These are phyloP conservation scores for Hipposideros armiger DNA, from an alignment of 2,113 vertebrate species.

Conservation along the genomic window DNA sequence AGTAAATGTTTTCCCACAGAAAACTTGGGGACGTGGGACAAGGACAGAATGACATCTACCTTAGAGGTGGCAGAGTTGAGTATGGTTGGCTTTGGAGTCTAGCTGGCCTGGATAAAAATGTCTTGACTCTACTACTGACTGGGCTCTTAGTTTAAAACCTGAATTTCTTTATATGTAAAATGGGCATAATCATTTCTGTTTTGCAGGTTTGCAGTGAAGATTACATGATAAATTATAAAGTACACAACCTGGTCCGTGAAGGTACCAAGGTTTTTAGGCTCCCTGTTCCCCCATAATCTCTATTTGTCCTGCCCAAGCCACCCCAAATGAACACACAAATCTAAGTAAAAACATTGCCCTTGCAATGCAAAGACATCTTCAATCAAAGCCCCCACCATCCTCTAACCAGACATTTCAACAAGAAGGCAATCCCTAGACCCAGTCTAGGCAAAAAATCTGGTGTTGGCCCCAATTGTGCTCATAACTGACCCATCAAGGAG, in stretches of 20 bases:
- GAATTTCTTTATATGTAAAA: background rate
- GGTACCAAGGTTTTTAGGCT: background rate
- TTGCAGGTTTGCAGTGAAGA: background rate
- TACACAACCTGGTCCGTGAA: background rate
- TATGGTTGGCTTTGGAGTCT: background rate
- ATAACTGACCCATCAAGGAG: background rate
- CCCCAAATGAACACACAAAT: background rate
- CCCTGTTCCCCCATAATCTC: background rate
- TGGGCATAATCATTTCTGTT: background rate
- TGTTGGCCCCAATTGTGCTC: background rate
- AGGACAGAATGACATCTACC: background rate
- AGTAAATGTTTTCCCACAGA: background rate
- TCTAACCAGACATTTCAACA: background rate
- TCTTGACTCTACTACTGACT: background rate
- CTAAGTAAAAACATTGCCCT: background rate
- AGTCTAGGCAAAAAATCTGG: background rate
- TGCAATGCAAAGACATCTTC: background rate
- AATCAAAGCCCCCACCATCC: background rate
- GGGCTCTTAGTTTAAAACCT: background rate
- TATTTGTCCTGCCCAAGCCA: background rate
- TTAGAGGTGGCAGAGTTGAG: too few species aligned
- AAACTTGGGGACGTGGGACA: rapidly evolving
- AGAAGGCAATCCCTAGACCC: background rate
- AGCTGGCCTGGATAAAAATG: background rate
- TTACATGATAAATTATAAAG: background rate